Percentiles rank a stretch among this genome's conserved stretches.
Evolutionary conservation across 1,140 invertebrate species (phyloP).

Genomic region (Branchinecta lynchi): DNA sequence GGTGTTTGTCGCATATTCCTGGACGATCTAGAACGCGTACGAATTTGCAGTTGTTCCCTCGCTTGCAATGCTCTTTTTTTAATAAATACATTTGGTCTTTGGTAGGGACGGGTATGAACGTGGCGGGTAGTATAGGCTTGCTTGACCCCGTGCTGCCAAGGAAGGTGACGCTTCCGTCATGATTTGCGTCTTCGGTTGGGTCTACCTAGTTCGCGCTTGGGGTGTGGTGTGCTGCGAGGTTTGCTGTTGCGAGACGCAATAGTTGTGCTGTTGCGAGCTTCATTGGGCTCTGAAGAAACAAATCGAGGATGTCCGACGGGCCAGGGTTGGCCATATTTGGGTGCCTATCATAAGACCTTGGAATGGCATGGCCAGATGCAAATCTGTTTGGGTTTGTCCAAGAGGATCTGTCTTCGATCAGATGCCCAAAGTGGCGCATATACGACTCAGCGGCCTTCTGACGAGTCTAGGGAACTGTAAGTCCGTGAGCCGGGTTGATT

Average conservation of each 20-base stretch:
- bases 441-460: not conserved
- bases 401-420: not conserved
- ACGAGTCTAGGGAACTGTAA: too few species aligned
- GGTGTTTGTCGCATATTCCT: not conserved
- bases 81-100: not conserved
- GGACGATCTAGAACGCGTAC: too few species aligned
- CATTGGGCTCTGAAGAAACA: too few species aligned
- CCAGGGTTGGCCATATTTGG: not conserved
- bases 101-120: too few species aligned
- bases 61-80: slow-evolving; percentile 10
- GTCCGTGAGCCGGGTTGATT: too few species aligned
- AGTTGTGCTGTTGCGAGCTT: too few species aligned
- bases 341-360: too few species aligned
- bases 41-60: not conserved
- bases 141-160: too few species aligned
- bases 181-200: not conserved
- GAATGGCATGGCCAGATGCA: too few species aligned
- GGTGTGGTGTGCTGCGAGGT: not conserved
- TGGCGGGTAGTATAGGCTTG: too few species aligned
- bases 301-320: not conserved
- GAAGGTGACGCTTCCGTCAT: not conserved
- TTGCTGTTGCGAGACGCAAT: not conserved
- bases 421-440: not conserved
- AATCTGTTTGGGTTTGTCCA: not conserved
- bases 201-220: not conserved